Evolutionary conservation across 92 coral and sea anemone species (phyloP).

Genomic region (Plumapathes pennacea): DNA sequence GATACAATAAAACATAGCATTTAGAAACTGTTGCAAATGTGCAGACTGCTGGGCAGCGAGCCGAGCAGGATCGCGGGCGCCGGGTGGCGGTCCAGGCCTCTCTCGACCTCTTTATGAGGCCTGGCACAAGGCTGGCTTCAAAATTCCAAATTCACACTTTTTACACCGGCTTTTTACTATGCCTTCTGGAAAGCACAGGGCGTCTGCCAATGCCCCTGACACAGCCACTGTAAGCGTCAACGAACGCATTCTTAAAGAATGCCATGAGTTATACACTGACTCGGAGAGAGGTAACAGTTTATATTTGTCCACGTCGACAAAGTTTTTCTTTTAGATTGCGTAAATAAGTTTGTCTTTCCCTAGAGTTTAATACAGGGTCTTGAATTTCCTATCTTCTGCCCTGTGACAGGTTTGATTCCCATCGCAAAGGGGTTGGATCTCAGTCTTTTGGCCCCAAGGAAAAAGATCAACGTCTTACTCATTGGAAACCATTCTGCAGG

Average conservation of each 20-base stretch:
- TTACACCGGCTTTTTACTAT: too few species aligned
- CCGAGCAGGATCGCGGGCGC: too few species aligned
- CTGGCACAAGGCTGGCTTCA: too few species aligned
- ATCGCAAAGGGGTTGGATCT: constrained; percentile 90
- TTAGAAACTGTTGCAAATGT: too few species aligned
- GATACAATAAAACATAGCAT: too few species aligned
- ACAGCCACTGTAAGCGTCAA: constrained; percentile 77
- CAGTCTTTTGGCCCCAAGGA: constrained; percentile 91
- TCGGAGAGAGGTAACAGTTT: constrained; percentile 73
- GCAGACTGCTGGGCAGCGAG: too few species aligned
- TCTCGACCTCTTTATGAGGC: too few species aligned
- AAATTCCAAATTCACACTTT: too few species aligned
- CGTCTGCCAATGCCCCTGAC: constrained; percentile 95
- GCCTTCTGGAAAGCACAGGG: constrained; percentile 91
- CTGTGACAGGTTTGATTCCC: constrained; percentile 65
- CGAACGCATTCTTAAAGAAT: constrained; percentile 91
- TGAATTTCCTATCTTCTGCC: not conserved
- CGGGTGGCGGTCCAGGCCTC: too few species aligned
- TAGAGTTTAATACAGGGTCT: not conserved
- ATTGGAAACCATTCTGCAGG: constrained; percentile 99
- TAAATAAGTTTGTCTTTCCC: constrained; percentile 5
- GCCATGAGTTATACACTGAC: constrained; percentile 91
- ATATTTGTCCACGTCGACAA: constrained; percentile 37
- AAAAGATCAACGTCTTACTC: constrained; percentile 80
- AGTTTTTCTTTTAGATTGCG: not conserved